These are phyloP conservation scores for Sebastolobus alascanus DNA, from an alignment of 2,797 vertebrate genomes.

Conservation along the genomic window DNA sequence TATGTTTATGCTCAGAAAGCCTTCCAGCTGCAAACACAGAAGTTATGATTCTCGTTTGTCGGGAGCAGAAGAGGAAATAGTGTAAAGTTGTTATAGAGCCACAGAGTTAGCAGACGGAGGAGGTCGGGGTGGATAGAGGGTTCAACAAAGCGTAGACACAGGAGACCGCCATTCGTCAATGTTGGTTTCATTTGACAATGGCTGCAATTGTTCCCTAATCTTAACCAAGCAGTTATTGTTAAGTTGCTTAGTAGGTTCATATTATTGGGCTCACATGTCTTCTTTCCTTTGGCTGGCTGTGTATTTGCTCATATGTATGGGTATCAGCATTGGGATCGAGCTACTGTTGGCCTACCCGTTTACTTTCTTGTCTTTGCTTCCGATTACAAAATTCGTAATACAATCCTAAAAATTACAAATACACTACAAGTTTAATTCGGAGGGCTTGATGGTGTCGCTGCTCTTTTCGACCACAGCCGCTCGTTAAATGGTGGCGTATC, in stretches of 20 bases:
- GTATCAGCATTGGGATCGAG: background rate
- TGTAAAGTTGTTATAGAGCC: background rate
- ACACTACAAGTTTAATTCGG: background rate
- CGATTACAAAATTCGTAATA: background rate
- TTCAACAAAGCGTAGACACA: background rate
- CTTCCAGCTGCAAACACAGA: background rate
- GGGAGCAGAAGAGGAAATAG: background rate
- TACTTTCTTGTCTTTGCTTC: background rate
- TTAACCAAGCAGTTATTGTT: background rate
- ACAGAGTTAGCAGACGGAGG: background rate
- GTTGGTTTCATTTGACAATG: background rate
- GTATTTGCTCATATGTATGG: background rate
- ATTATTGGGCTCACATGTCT: background rate
- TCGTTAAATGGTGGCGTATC: background rate
- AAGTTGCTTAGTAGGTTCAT: background rate
- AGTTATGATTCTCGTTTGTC: background rate
- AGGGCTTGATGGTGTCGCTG: background rate
- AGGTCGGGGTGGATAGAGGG: too few relatives aligned
- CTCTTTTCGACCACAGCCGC: background rate
- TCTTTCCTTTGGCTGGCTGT: background rate
- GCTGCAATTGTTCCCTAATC: background rate
- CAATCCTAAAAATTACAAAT: background rate
- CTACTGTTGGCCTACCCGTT: background rate
- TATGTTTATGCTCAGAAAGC: background rate
- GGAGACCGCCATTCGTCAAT: background rate